Conservation (phyloP, 2,797 vertebrate species). For the Sebastes trivittatus region DNA sequence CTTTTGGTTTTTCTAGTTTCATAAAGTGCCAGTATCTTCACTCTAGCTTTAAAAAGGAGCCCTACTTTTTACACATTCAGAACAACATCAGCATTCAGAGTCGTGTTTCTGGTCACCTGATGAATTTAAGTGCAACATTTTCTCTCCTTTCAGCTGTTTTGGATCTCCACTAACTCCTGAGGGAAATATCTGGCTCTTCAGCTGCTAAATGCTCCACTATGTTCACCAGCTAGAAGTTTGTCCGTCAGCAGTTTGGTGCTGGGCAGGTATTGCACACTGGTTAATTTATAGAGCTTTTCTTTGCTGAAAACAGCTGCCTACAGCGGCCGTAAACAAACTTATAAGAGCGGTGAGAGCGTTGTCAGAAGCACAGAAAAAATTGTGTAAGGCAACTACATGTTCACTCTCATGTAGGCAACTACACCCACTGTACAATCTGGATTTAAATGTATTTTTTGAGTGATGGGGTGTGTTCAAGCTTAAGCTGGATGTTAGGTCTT, state of each 20-base stretch:
- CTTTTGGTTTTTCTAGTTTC: no score
- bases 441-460: neutral
- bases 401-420: neutral
- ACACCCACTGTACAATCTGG: neutral
- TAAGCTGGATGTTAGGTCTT: neutral
- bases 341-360: neutral
- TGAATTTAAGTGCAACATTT: neutral
- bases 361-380: neutral
- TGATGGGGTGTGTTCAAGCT: neutral
- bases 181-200: neutral
- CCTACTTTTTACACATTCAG: neutral
- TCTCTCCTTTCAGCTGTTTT: neutral
- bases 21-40: neutral
- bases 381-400: neutral
- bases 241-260: neutral
- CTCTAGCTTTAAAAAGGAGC: no score
- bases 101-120: neutral
- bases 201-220: neutral
- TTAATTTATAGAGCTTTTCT: no score
- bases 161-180: neutral
- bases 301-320: neutral
- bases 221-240: neutral
- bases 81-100: neutral
- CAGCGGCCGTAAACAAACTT: neutral
- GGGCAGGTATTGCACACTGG: neutral